phyloP scores from a whole-genome alignment of 92 coral and sea anemone species.

The Galaxea fascicularis region DNA sequence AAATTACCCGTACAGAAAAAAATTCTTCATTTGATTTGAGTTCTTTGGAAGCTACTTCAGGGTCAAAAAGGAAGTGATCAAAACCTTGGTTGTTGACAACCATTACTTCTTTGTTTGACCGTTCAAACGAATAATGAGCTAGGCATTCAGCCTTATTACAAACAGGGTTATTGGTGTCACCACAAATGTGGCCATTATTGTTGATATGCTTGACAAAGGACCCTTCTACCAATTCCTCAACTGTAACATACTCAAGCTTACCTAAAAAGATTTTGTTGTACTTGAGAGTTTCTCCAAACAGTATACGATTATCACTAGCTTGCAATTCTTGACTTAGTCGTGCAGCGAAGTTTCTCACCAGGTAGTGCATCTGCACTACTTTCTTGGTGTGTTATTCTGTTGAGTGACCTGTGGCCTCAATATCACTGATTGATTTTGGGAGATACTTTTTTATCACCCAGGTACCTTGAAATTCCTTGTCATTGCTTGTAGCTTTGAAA shows the following conservation, averaged over 20 bases:
- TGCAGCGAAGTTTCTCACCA: constrained; percentile 72
- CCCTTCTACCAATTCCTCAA: constrained; percentile 54
- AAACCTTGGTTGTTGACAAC: constrained; percentile 56
- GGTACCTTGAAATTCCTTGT: constrained; percentile 37
- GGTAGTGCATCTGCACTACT: constrained; percentile 78
- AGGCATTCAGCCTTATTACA: constrained; percentile 58
- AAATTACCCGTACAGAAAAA: constrained; percentile 60
- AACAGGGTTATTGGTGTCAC: constrained; percentile 31
- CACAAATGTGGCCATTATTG: constrained; percentile 52
- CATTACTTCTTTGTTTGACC: constrained; percentile 60
- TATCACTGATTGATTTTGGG: constrained; percentile 60
- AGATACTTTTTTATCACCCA: constrained; percentile 74
- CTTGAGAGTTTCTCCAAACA: constrained; percentile 58
- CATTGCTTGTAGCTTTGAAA: constrained; percentile 11
- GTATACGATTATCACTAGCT: neutral
- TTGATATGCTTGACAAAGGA: constrained; percentile 60
- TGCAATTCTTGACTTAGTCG: constrained; percentile 48
- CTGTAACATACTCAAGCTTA: constrained; percentile 51
- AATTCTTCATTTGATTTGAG: constrained; percentile 39
- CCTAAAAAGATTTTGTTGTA: constrained; percentile 61
- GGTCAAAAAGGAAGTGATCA: constrained; percentile 59
- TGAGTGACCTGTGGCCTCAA: constrained; percentile 61
- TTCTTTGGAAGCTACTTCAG: constrained; percentile 52
- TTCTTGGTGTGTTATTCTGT: constrained; percentile 78
- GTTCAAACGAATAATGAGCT: constrained; percentile 57